Base-by-base conservation (phyloP, 2,888 invertebrate species). In the Drosophila sordidula region DNA sequence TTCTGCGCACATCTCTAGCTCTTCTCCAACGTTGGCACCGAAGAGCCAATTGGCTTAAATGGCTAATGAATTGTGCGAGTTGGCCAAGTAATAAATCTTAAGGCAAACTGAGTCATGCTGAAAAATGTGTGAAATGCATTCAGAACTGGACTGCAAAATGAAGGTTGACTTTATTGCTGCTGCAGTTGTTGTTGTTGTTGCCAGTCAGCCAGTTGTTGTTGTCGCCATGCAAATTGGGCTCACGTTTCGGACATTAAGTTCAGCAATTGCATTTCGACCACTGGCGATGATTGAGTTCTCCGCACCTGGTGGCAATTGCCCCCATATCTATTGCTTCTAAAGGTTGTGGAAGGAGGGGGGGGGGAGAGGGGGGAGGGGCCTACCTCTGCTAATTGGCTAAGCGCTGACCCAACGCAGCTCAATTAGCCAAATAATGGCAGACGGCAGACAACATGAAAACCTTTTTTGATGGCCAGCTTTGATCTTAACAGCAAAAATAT, bases 171-270 rank as follows among this genome's bases (percentile, higher is more conserved):
- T 44, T 69, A 50, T 69, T 75, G 75, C 49, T 44, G 46, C 39
- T 32, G 41, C 64, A 41, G 55, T 32, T 39, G 45, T 39, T 47
- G 49, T 51, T 65, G 44, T 32, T 38, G 34, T 45, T 45, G 57
- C 22, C 18, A 29, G 26, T 29, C 26, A 29, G 8, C 6, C 22
- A 26, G 38, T 56, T 41, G 46, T 46, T 66, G 70, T 63, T 87
- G 87, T 87, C 68, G 66, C 69, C 73, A 83, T 81, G 88, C 70
- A 80, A 80, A 82, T 85, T 86, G 79, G 73, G 73, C 81, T 89
- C 91, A 90, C 90, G 91, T 89, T 90, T 91, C 85, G 75, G 73
- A 79, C 89, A 90, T 90, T 90, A 90, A 85, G 77, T 51, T 61
- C 75, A 66, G 64, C 84, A 90, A 89, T 89, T 85, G 82, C 83